Evolutionary conservation across 1,140 invertebrate genomes (phyloP).

Genomic region (Batillaria attramentaria): DNA sequence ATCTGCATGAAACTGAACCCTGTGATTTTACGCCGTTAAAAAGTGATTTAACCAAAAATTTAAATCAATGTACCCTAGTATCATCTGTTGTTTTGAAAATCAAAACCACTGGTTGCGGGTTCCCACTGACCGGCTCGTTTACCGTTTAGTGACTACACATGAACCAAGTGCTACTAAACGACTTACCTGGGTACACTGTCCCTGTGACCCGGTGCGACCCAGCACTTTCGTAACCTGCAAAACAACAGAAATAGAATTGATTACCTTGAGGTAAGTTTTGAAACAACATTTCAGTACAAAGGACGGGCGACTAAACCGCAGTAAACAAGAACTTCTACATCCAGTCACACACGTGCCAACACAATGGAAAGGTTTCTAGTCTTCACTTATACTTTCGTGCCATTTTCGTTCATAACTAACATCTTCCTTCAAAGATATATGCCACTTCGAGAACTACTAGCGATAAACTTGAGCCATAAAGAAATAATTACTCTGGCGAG

Average conservation of each 20-base stretch:
- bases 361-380: no score
- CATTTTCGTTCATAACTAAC: not conserved
- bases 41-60: not conserved
- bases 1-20: no score
- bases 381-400: no score
- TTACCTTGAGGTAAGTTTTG: no score
- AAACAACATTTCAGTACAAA: no score
- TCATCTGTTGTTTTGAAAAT: not conserved
- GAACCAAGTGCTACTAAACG: not conserved
- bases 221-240: not conserved
- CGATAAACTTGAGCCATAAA: not conserved
- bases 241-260: not conserved
- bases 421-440: not conserved
- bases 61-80: not conserved
- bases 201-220: not conserved
- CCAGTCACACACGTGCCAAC: no score
- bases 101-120: not conserved
- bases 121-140: not conserved
- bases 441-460: not conserved
- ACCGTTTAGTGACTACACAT: not conserved
- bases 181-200: slow-evolving; percentile 1
- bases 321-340: no score
- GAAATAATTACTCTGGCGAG: not conserved
- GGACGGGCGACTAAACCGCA: no score
- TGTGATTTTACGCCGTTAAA: not conserved